These are phyloP conservation scores for Strix aluco DNA, from an alignment of 2,113 vertebrate species.

Conservation along the genomic window DNA sequence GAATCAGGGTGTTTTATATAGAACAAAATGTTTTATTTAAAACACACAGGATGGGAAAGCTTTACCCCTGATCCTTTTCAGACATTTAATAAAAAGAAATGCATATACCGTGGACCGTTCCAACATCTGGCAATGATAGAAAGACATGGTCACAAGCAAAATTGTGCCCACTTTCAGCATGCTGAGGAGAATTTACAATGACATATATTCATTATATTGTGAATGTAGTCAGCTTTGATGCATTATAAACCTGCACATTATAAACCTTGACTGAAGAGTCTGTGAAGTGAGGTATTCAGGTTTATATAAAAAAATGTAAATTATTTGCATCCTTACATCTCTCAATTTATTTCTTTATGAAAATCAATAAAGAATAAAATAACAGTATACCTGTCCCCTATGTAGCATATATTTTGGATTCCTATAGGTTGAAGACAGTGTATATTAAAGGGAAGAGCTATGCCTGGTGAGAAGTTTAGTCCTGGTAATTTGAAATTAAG, in stretches of 20 bases:
- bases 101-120: background rate
- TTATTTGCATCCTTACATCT: background rate
- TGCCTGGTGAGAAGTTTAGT: background rate
- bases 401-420: background rate
- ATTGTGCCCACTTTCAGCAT: background rate
- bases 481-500: background rate
- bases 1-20: background rate
- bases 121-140: background rate
- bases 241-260: background rate
- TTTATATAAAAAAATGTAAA: background rate
- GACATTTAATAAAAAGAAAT: constrained; percentile 1
- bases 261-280: background rate
- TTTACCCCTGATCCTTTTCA: background rate
- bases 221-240: background rate
- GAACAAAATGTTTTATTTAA: background rate
- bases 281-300: background rate
- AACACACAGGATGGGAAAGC: background rate
- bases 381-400: background rate
- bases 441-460: background rate
- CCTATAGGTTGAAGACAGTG: background rate
- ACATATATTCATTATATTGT: background rate
- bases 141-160: background rate
- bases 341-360: background rate
- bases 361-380: constrained; percentile 1
- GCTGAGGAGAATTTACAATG: background rate